phyloP scores from a whole-genome alignment of 1,140 invertebrate genomes.

The Drosophila ercepeae region DNA sequence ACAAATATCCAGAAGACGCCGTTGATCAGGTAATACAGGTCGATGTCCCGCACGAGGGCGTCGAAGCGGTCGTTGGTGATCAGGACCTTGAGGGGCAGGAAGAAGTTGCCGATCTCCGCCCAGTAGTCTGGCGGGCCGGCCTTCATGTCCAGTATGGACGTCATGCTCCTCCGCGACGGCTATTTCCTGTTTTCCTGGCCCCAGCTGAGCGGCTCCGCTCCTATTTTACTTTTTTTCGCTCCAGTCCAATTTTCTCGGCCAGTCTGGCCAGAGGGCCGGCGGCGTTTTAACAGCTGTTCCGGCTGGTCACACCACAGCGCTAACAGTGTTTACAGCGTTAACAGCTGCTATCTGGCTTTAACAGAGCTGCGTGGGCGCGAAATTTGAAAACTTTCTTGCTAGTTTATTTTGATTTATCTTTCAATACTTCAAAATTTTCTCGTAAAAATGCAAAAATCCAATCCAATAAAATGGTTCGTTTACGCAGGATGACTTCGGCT shows the following conservation, averaged over 20 bases:
- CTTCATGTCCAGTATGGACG: conserved; percentile 80
- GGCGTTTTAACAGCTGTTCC: neutral
- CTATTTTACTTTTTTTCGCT: neutral
- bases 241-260: neutral
- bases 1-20: conserved; percentile 81
- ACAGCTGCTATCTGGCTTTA: neutral
- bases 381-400: neutral
- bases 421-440: too few relatives aligned
- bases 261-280: neutral
- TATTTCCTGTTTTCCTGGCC: conserved; percentile 18
- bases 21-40: conserved; percentile 78
- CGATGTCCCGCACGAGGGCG: conserved; percentile 71
- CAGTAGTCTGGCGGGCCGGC: conserved; percentile 73
- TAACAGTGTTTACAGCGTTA: too few relatives aligned
- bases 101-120: conserved; percentile 78
- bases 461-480: neutral
- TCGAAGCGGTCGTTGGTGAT: conserved; percentile 80
- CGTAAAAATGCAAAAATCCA: too few relatives aligned
- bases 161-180: conserved; percentile 41
- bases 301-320: neutral
- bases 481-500: conserved; percentile 43
- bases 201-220: conserved; percentile 23
- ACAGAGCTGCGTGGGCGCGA: neutral
- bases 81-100: conserved; percentile 76
- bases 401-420: neutral